These are phyloP conservation scores for Hetaerina americana DNA, from an alignment of 1,140 invertebrate genomes.

Conservation along the genomic window DNA sequence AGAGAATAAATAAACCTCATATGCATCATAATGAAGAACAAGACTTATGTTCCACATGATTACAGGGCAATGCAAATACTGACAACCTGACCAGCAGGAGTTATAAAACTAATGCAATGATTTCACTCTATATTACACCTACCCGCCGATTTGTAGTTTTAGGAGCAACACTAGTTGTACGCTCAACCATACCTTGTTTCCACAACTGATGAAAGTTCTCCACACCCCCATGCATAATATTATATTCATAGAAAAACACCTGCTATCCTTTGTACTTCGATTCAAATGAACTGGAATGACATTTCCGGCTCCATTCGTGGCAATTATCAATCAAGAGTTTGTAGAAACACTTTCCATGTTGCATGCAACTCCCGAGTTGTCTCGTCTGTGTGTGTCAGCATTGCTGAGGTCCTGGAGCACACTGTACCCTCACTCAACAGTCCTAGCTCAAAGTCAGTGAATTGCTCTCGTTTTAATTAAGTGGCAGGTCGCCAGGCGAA, in stretches of 20 bases:
- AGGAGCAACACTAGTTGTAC: neutral
- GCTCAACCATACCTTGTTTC: neutral
- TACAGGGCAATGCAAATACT: neutral
- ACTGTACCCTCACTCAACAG: no score
- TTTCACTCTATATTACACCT: neutral
- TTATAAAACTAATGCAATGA: neutral
- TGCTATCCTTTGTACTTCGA: neutral
- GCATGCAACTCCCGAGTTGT: neutral
- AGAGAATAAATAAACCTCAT: neutral
- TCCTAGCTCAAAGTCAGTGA: no score
- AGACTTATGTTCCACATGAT: neutral
- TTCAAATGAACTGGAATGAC: neutral
- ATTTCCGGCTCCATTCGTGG: neutral
- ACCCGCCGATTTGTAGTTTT: neutral
- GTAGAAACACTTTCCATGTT: neutral
- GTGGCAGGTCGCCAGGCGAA: no score
- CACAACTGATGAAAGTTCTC: neutral
- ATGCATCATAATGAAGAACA: neutral
- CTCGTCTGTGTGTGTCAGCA: neutral
- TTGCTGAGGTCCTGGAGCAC: neutral
- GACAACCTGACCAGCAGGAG: neutral
- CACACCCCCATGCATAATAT: neutral
- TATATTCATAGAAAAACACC: neutral
- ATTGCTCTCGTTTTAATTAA: no score
- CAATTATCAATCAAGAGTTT: neutral